Evolutionary conservation across 2,888 invertebrate genomes (phyloP).

Genomic region (Actias luna): DNA sequence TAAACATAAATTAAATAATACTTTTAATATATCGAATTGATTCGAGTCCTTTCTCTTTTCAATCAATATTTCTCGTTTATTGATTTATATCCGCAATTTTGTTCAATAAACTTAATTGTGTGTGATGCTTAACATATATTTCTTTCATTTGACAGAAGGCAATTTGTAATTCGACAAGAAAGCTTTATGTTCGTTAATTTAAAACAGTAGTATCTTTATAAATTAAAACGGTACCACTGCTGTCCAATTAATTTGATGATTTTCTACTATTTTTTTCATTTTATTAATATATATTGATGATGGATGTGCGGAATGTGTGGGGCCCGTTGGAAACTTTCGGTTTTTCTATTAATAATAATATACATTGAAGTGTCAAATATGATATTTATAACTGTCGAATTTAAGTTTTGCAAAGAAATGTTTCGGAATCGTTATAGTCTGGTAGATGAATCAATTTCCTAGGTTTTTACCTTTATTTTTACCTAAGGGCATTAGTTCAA

Average conservation of each 20-base stretch:
- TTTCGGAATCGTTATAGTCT: background rate
- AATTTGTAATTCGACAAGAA: conserved; percentile 13
- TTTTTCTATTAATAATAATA: background rate
- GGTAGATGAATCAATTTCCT: background rate
- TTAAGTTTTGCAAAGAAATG: background rate
- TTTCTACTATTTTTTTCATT: conserved; percentile 4
- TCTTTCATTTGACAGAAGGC: conserved; percentile 17
- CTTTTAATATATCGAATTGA: conserved; percentile 32
- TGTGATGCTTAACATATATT: conserved; percentile 17
- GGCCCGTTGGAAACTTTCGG: conserved; percentile 2
- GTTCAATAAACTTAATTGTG: conserved; percentile 17
- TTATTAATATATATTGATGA: background rate
- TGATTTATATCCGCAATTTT: conserved; percentile 33
- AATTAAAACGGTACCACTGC: conserved; percentile 8
- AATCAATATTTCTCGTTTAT: conserved; percentile 32
- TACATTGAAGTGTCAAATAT: background rate
- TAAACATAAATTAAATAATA: conserved; percentile 50
- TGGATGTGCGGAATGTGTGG: conserved; percentile 8
- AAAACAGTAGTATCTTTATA: conserved; percentile 15
- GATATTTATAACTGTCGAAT: background rate
- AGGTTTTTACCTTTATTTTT: background rate
- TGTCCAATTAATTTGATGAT: conserved; percentile 10
- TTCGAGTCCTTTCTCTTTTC: conserved; percentile 45
- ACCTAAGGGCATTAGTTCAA: background rate
- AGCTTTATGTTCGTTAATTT: conserved; percentile 16